Percentiles rank a stretch among this genome's conserved stretches.
Evolutionary conservation across 2,888 invertebrate genomes (phyloP).

Genomic region (Pheosia gnoma): DNA sequence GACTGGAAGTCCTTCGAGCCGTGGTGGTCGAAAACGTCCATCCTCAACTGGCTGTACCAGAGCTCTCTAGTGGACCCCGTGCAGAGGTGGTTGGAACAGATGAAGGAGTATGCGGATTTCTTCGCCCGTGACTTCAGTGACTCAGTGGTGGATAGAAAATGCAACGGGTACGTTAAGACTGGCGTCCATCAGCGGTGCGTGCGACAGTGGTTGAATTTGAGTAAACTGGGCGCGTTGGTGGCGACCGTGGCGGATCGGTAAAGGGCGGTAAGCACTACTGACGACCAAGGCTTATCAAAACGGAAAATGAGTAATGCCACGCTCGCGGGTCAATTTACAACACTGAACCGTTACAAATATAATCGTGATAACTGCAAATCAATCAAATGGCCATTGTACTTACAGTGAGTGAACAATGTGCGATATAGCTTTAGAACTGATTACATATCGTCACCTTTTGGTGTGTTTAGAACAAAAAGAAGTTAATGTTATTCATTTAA

Average conservation of each 20-base stretch:
- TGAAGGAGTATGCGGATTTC: conserved; percentile 55
- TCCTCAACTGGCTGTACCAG: conserved; percentile 66
- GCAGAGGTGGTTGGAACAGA: conserved; percentile 69
- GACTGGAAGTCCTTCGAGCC: conserved; percentile 57
- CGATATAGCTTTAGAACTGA: background rate
- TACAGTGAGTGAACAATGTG: background rate
- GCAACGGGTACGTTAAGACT: conserved; percentile 7
- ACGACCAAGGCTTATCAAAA: conserved; percentile 27
- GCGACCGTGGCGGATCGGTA: conserved; percentile 66
- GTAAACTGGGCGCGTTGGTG: conserved; percentile 57
- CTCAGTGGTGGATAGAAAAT: conserved; percentile 1
- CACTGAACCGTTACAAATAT: conserved; percentile 4
- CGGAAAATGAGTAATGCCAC: conserved; percentile 25
- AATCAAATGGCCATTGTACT: background rate
- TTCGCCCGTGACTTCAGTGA: conserved; percentile 17
- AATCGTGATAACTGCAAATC: background rate
- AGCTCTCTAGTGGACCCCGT: conserved; percentile 65
- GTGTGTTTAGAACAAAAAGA: background rate
- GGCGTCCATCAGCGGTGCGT: conserved; percentile 38
- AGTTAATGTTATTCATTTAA: conserved; percentile 8
- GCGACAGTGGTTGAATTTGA: conserved; percentile 58
- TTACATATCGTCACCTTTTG: background rate
- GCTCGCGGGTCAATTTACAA: conserved; percentile 34
- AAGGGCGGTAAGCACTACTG: conserved; percentile 8
- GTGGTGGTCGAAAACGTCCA: conserved; percentile 62